phyloP scores from a whole-genome alignment of 2,888 invertebrate genomes.

The Eristalis arbustorum region DNA sequence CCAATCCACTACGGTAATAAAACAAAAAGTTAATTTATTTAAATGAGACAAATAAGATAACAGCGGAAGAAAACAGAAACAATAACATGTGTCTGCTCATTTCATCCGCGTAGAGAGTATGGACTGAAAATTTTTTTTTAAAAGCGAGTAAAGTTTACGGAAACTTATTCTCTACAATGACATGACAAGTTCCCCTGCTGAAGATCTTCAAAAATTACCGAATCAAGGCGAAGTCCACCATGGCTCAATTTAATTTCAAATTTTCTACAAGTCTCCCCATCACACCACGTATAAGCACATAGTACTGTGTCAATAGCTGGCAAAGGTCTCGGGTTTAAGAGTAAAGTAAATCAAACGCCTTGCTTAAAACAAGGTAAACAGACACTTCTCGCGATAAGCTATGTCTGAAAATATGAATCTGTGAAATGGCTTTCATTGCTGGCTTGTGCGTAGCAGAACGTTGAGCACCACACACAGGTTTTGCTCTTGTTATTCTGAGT shows the following conservation, averaged over 20 bases:
- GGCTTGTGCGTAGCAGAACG: not conserved
- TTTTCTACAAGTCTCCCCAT: not conserved
- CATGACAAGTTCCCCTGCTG: not conserved
- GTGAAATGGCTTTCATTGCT: not conserved
- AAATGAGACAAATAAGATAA: not conserved
- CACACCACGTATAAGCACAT: not conserved
- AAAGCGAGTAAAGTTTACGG: not conserved
- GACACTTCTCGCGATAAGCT: not conserved
- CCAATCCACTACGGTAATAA: not conserved
- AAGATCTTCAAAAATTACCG: not conserved
- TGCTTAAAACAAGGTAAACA: not conserved
- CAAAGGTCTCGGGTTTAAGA: not conserved
- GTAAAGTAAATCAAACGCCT: not conserved
- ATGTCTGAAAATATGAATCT: not conserved
- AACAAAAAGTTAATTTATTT: not conserved
- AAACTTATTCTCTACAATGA: not conserved
- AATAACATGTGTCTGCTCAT: not conserved
- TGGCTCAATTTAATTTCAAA: not conserved
- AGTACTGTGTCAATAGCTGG: not conserved
- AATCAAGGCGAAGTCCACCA: not conserved
- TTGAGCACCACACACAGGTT: not conserved
- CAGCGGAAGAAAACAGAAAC: not conserved
- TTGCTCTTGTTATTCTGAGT: not conserved
- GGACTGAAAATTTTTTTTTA: not conserved
- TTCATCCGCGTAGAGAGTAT: not conserved